These are phyloP conservation scores for Eudyptes chrysolophus DNA, from an alignment of 2,113 vertebrate genomes.

Conservation along the genomic window DNA sequence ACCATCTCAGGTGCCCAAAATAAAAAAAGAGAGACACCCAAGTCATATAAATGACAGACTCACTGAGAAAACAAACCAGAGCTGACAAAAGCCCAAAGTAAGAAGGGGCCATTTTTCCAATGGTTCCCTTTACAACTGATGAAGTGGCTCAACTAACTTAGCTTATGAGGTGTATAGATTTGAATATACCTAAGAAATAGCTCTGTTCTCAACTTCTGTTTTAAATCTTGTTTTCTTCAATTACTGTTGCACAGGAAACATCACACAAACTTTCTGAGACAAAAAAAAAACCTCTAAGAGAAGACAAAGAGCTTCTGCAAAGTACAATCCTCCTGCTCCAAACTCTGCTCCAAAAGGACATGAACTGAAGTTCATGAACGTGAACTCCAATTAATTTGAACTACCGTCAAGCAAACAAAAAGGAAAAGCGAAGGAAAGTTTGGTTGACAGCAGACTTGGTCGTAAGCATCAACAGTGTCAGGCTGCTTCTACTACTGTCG, in stretches of 20 bases:
- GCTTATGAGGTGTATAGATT: background rate
- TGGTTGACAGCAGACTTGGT: background rate
- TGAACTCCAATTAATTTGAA: background rate
- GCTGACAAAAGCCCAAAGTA: background rate
- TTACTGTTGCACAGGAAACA: background rate
- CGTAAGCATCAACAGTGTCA: background rate
- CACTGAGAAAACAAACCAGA: background rate
- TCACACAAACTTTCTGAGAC: background rate
- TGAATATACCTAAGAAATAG: background rate
- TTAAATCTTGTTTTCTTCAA: background rate
- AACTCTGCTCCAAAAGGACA: background rate
- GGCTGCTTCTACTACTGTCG: background rate
- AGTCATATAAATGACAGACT: background rate
- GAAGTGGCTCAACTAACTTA: background rate
- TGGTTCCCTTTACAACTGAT: background rate
- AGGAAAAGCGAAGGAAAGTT: background rate
- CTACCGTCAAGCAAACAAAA: background rate
- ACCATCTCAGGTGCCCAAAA: background rate
- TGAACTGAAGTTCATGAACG: background rate
- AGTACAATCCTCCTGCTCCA: background rate
- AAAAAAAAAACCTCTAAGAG: background rate
- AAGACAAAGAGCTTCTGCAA: background rate
- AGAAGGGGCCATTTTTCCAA: background rate
- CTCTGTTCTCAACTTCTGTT: background rate
- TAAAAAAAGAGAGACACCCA: background rate